Evolutionary conservation across 2,888 invertebrate genomes (phyloP).

Genomic region (Acrocera orbiculus): DNA sequence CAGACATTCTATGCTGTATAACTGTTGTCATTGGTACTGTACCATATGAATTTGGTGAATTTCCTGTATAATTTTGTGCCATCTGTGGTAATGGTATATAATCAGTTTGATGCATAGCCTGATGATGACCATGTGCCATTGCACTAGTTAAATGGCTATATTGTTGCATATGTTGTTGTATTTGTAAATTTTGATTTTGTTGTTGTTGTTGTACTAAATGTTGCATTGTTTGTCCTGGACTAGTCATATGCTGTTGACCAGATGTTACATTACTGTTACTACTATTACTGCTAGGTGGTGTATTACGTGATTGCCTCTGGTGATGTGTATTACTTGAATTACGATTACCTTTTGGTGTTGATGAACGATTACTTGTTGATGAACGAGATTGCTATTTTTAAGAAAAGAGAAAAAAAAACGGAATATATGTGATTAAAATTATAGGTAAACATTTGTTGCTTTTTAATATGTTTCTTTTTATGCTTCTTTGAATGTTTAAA

Average conservation of each 20-base stretch:
- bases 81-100: slow-evolving; percentile 37
- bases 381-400: too few relatives aligned
- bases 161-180: slow-evolving; percentile 26
- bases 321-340: slow-evolving; percentile 17
- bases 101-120: slow-evolving; percentile 33
- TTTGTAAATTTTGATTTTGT: slow-evolving; percentile 17
- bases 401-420: too few relatives aligned
- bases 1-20: slow-evolving; percentile 42
- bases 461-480: too few relatives aligned
- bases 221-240: slow-evolving; percentile 20
- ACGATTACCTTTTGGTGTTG: slow-evolving; percentile 27
- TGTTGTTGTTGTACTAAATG: slow-evolving; percentile 19
- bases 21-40: slow-evolving; percentile 50
- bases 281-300: slow-evolving; percentile 27
- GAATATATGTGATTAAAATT: too few relatives aligned
- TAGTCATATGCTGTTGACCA: slow-evolving; percentile 19
- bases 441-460: too few relatives aligned
- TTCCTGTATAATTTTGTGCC: slow-evolving; percentile 38
- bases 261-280: slow-evolving; percentile 6
- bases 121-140: slow-evolving; percentile 22
- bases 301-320: slow-evolving; percentile 23
- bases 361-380: slow-evolving; percentile 23
- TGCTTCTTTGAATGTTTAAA: too few relatives aligned
- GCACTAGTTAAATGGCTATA: slow-evolving; percentile 18
- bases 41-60: slow-evolving; percentile 41